phyloP scores from a whole-genome alignment of 2,888 invertebrate species.

The Gastrophysa polygoni region DNA sequence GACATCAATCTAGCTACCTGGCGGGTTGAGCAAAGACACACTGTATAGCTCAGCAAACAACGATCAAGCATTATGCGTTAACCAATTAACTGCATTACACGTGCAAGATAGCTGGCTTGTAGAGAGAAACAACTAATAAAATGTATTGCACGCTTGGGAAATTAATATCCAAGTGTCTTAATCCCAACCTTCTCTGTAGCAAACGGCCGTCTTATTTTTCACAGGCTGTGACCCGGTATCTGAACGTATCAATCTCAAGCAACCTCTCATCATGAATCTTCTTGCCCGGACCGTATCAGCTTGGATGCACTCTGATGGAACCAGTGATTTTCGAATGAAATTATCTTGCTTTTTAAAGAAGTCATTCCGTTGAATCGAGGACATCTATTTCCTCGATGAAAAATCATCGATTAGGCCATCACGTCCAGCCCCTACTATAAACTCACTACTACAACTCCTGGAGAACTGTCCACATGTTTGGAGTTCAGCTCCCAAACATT shows the following conservation, averaged over 20 bases:
- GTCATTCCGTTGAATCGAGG: too few species aligned
- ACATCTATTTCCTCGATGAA: too few species aligned
- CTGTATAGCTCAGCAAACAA: constrained; percentile 21
- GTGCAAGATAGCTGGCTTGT: constrained; percentile 54
- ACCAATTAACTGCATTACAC: constrained; percentile 56
- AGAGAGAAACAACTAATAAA: constrained; percentile 60
- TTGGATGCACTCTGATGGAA: constrained; percentile 36
- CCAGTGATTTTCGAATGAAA: too few species aligned
- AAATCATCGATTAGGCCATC: too few species aligned
- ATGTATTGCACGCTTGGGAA: constrained; percentile 60
- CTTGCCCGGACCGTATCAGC: constrained; percentile 45
- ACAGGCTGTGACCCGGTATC: constrained; percentile 57
- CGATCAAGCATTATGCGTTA: constrained; percentile 55
- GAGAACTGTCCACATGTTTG: too few species aligned
- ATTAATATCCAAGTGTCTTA: constrained; percentile 61
- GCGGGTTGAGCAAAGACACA: constrained; percentile 2
- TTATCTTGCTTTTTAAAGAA: too few species aligned
- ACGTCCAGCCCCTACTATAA: too few species aligned
- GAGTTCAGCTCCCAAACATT: too few species aligned
- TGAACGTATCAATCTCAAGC: constrained; percentile 53
- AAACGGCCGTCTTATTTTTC: constrained; percentile 58
- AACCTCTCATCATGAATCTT: constrained; percentile 37
- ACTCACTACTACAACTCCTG: too few species aligned
- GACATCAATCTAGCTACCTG: background rate
- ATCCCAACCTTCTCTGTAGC: constrained; percentile 57